Evolutionary conservation across 2,113 vertebrate species (phyloP).

Genomic region (Trachemys scripta): DNA sequence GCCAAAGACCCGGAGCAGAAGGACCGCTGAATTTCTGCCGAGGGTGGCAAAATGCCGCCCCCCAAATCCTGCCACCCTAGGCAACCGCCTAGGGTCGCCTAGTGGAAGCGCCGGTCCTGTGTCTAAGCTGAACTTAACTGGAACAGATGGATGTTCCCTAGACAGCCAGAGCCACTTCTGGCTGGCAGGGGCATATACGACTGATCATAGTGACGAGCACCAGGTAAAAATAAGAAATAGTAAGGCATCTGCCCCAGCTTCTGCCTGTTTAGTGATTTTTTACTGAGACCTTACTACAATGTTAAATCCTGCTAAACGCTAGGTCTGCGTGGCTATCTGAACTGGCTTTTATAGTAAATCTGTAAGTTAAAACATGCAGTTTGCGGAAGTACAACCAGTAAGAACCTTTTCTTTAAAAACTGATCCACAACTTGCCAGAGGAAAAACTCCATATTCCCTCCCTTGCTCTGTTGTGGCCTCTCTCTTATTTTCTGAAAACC

Average conservation of each 20-base stretch:
- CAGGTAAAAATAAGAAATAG: constrained; percentile 21
- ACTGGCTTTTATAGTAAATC: constrained; percentile 74
- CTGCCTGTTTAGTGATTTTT: constrained; percentile 65
- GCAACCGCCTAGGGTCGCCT: too few relatives aligned
- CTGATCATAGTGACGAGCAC: constrained; percentile 40
- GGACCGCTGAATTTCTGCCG: too few relatives aligned
- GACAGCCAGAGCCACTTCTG: background rate
- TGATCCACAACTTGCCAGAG: constrained; percentile 29
- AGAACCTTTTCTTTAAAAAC: constrained; percentile 47
- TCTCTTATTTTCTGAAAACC: background rate
- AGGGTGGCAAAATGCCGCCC: too few relatives aligned
- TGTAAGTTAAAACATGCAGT: constrained; percentile 71
- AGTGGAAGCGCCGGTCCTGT: too few relatives aligned
- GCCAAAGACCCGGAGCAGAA: too few relatives aligned
- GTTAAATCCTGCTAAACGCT: constrained; percentile 74
- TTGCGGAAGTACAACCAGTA: constrained; percentile 59
- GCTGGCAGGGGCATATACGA: constrained; percentile 15
- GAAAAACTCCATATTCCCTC: background rate
- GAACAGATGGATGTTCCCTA: constrained; percentile 3
- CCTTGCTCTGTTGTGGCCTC: background rate
- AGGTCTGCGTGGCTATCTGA: constrained; percentile 59
- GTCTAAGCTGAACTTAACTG: background rate
- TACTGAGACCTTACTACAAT: constrained; percentile 64
- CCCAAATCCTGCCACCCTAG: too few relatives aligned
- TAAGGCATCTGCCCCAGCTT: constrained; percentile 67